Evolutionary conservation across 1,140 invertebrate genomes (phyloP).

Genomic region (Branchinecta lynchi): DNA sequence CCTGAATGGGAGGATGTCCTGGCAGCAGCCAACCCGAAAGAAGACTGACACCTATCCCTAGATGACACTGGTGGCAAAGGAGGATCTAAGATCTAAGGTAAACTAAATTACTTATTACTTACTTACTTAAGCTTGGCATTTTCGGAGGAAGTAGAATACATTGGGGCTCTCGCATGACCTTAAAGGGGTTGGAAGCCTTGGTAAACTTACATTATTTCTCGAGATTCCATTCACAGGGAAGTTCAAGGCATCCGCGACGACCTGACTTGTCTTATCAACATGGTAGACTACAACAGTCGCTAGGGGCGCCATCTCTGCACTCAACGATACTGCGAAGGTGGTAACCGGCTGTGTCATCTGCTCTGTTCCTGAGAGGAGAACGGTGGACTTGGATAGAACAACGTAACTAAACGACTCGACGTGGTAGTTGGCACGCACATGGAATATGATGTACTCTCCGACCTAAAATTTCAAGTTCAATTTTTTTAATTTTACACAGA

Average conservation of each 20-base stretch:
- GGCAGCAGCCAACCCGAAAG: too few species aligned
- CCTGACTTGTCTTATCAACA: constrained; percentile 59
- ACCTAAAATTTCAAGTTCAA: constrained; percentile 46
- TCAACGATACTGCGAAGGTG: constrained; percentile 76
- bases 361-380: constrained; percentile 32
- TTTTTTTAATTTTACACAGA: background rate
- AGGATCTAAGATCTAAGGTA: too few species aligned
- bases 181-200: too few species aligned
- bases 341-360: constrained; percentile 44
- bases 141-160: too few species aligned
- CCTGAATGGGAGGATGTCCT: too few species aligned
- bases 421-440: constrained; percentile 79
- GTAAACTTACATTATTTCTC: constrained; percentile 55
- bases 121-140: too few species aligned
- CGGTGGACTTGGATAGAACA: constrained; percentile 65
- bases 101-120: too few species aligned
- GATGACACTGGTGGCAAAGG: too few species aligned
- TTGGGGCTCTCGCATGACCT: too few species aligned
- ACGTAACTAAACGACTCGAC: constrained; percentile 79
- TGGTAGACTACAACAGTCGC: constrained; percentile 80
- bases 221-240: constrained; percentile 90
- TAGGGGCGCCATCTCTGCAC: constrained; percentile 84
- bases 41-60: too few species aligned
- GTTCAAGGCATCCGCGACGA: constrained; percentile 78
- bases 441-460: constrained; percentile 85